Base-by-base conservation (phyloP, 1,140 invertebrate species). In the Melitaea cinxia region DNA sequence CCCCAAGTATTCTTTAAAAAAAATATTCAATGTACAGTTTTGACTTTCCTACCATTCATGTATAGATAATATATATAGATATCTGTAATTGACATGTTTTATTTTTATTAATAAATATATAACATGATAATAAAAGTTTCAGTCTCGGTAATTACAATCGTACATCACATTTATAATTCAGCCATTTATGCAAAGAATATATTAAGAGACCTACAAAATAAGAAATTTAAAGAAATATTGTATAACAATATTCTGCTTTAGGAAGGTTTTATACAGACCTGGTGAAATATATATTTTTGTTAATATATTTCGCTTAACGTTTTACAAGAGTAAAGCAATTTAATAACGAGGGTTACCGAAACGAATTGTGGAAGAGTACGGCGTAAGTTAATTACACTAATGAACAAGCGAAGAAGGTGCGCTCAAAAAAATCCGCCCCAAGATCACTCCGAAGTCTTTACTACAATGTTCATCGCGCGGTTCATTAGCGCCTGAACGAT, bases 331-430 rank as follows among this genome's bases (percentile, higher is more conserved):
- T 79, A 76, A 79, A 79, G 77, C 75, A 77, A 78, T 84, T 85
- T 86, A 85, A 88, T 86, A 78, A 78, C 52, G 56, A 63, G 75
- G 68, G 74, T 66, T 76, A 74, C 72, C 68, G 68, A 69, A 78
- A 76, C 72, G 72, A 83, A 88, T 85, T 81, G 78, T 82, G 72
- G 66, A 80, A 77, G 75, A 75, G 77, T 77, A 77, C 70, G 76
- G 78, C 74, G 81, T 89, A 89, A 89, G 87, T 89, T 88, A 88
- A 89, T 89, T 89, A 87, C 84, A 83, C 87, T 89, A 89, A 89
- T 89, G 87, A 89, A 89, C 81, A 82, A 87, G 82, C 77, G 83
- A 82, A 80, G 82, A 81, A 85, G 84, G 81, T 87, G 78, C 79
- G 78, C 82, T 85, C 76, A 80, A 85, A 88, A 68, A 87, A 88